A percentile compares a stretch with the other conserved stretches of the same genome.
These are phyloP conservation scores for Chrysomela aeneicollis DNA, from an alignment of 2,888 invertebrate genomes.

Conservation along the genomic window DNA sequence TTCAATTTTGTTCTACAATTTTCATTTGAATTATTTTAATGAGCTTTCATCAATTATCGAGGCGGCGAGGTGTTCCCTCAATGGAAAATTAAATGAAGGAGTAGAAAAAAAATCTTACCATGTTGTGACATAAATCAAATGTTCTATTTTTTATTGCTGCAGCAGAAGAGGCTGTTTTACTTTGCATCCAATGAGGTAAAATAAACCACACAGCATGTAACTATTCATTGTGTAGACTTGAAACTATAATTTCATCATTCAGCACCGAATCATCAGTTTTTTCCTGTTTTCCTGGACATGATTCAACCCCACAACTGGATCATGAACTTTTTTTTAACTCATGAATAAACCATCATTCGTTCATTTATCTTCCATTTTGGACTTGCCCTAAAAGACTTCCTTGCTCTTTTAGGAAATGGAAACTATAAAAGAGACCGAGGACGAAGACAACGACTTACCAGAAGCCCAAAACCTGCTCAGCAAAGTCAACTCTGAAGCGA, in stretches of 20 bases:
- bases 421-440: constrained; percentile 72
- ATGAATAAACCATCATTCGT: too few species aligned
- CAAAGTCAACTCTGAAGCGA: constrained; percentile 46
- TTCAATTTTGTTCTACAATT: too few species aligned
- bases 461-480: constrained; percentile 56
- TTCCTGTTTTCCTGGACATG: background rate
- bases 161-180: constrained; percentile 58
- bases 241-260: background rate
- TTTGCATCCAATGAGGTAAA: constrained; percentile 60
- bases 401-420: constrained; percentile 69
- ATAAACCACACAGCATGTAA: constrained; percentile 1
- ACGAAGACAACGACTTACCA: constrained; percentile 66
- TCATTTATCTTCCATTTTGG: too few species aligned
- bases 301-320: too few species aligned
- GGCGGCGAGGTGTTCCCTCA: too few species aligned
- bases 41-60: too few species aligned
- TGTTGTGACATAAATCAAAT: too few species aligned
- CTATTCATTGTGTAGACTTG: too few species aligned
- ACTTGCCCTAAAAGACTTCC: background rate
- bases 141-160: constrained; percentile 52
- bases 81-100: too few species aligned
- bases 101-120: too few species aligned
- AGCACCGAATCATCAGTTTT: background rate
- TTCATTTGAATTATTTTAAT: too few species aligned
- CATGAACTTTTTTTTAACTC: too few species aligned